Evolutionary conservation across 2,888 invertebrate species (phyloP), one percentile per base, ranked within the genome.

Genomic region (Rutpela maculata): DNA sequence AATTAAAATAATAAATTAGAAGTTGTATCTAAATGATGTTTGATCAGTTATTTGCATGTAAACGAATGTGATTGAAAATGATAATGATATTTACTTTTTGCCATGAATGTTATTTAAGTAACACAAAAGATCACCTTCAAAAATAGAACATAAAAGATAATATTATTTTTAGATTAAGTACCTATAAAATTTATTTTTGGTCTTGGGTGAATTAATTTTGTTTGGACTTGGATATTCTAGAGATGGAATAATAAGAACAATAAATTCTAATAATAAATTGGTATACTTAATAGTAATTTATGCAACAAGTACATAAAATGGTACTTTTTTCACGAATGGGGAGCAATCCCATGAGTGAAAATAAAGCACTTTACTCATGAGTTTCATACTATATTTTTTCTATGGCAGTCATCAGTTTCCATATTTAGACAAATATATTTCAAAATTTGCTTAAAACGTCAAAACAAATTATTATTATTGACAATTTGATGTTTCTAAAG

Each of bases 1-100:
- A 75, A 35, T 72, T 50, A 60, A 60, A 60, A 15, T 22, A 60
- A 43, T 43, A 12, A 43, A 12, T 43, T 43, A 43, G 7, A 43
- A 43, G 43, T 43, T 43, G 1, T 12, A 11, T 26, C 4, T 26
- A 26, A 26, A 26, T 26, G 4, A 26, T 4, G 1, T 4, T 26
- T 26, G 22, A 26, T 26, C 4, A 26, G 4, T 1, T 26, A 26
- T 26, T 26, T 26, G 22, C 22, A 26, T 43, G 1, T 43, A 43
- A 35, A 12, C 12, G 11, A n/a, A 43, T 43, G 43, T 43, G 43
- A 43, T 43, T 43, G 12, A 43, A 43, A 12, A 1, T 43, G 43
- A 43, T 43, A 43, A 43, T 11, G 12, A 43, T 43, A 43, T 43
- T 43, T 43, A 12, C 12, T 43, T 43, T 38, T 43, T 43, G 7